phyloP scores from a whole-genome alignment of 2,113 vertebrate species.

The Heteronetta atricapilla region DNA sequence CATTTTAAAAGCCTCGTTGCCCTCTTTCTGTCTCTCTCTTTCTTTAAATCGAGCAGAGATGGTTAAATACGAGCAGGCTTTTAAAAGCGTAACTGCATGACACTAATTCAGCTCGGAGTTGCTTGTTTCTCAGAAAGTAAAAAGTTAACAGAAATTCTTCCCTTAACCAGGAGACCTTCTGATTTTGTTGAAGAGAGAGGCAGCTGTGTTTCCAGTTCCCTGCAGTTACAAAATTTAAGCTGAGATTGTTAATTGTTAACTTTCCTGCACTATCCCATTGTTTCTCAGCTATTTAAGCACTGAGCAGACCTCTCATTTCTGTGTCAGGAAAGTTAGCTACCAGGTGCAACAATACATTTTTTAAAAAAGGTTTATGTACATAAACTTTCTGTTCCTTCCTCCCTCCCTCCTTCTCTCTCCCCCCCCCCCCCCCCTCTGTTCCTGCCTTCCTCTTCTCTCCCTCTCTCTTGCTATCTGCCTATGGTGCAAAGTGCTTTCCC shows the following conservation, averaged over 20 bases:
- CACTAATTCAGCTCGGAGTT: conserved; percentile 67
- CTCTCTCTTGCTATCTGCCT: conserved; percentile 75
- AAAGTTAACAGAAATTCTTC: conserved; percentile 65
- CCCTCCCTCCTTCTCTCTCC: conserved; percentile 26
- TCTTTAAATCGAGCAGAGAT: conserved; percentile 62
- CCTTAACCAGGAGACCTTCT: conserved; percentile 73
- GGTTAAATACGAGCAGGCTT: conserved; percentile 64
- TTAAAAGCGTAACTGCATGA: conserved; percentile 63
- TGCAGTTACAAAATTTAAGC: conserved; percentile 77
- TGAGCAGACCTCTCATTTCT: conserved; percentile 28
- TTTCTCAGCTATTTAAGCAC: conserved; percentile 72
- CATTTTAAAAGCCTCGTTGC: conserved; percentile 46
- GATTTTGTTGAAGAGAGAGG: conserved; percentile 74
- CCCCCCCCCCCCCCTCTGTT: conserved; percentile 32
- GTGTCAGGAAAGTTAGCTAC: conserved; percentile 70
- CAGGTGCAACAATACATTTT: conserved; percentile 72
- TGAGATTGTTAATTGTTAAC: conserved; percentile 74
- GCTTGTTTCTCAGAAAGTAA: conserved; percentile 68
- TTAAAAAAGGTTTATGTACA: conserved; percentile 64
- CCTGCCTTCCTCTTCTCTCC: conserved; percentile 65
- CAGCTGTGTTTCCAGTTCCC: conserved; percentile 76
- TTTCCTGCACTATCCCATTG: conserved; percentile 76
- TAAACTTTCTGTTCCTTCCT: conserved; percentile 72
- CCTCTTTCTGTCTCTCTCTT: conserved; percentile 46
- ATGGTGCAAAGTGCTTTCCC: conserved; percentile 78